A percentile compares a stretch with the other conserved stretches of the same genome.
Conservation (phyloP, 2,113 vertebrate genomes). For the Takifugu flavidus region DNA sequence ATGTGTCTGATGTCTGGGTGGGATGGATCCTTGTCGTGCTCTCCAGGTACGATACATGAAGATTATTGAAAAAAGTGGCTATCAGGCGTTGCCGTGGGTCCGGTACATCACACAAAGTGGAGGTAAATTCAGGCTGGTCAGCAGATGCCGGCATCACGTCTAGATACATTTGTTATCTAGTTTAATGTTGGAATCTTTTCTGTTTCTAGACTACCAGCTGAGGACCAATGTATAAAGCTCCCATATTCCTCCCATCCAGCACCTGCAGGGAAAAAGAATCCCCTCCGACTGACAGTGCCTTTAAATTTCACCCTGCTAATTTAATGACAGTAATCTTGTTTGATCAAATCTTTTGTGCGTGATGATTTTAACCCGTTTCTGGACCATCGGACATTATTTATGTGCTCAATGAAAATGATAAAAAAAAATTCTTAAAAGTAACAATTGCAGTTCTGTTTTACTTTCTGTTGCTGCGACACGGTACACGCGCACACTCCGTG, state of each 20-base stretch:
- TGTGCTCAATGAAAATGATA: conserved; percentile 27
- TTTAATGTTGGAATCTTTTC: not conserved
- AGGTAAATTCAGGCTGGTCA: conserved; percentile 63
- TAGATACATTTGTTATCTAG: not conserved
- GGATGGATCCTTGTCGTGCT: not conserved
- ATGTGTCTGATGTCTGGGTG: conserved; percentile 7
- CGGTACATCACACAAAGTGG: conserved; percentile 93
- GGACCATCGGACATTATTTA: conserved; percentile 32
- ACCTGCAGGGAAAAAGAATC: conserved; percentile 24
- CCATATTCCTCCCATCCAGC: not conserved
- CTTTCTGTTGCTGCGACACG: not conserved
- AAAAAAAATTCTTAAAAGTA: not conserved
- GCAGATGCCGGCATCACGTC: no score
- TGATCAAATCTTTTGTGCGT: conserved; percentile 21
- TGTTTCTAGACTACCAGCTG: conserved; percentile 76
- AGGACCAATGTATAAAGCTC: conserved; percentile 64
- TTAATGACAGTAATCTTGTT: conserved; percentile 24
- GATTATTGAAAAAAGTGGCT: conserved; percentile 93
- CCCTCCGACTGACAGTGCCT: conserved; percentile 39
- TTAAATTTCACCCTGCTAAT: conserved; percentile 38
- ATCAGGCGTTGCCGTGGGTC: conserved; percentile 85
- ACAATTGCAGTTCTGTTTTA: conserved; percentile 1
- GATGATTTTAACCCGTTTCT: conserved; percentile 31
- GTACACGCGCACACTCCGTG: no score
- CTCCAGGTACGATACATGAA: conserved; percentile 91